Base-by-base conservation (phyloP, 2,888 invertebrate species). In the Drosophila merina region DNA sequence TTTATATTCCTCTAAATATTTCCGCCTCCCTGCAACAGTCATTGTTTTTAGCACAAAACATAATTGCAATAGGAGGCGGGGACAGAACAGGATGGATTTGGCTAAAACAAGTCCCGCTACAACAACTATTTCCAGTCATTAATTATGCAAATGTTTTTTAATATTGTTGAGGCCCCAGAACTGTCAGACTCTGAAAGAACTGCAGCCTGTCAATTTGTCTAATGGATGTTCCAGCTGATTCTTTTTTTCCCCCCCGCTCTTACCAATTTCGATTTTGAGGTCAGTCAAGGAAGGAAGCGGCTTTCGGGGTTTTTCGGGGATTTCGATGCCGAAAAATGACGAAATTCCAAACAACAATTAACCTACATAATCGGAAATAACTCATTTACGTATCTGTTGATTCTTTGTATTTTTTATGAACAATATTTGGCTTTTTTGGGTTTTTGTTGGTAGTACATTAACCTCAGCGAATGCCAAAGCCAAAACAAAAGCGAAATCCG, bases 101-200 rank as follows among this genome's bases (percentile, higher is more conserved):
- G 10, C 44, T 25, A 63, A 64, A 57, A 55, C 48, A 48, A 47
- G 59, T 58, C 55, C 14, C 45, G 30, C 26, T 36, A 42, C 52
- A 63, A 66, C 57, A 69, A 75, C 75, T 83, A 83, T 86, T 80
- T 77, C 60, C 68, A 64, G 72, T 52, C 81, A 86, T 82, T 86
- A 84, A 82, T 82, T 80, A 82, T 72, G 82, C 55, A 76, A 76
- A 84, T 76, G 74, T 67, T 84, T 81, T 64, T 82, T 72, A 81
- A 73, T 78, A 77, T 78, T 58, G 63, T 75, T 59, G 50, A 62
- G 60, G 69, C 52, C 49, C 40, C 51, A 9, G 62, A 48, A 66
- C 49, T 52, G 48, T 38, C 44, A 28, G 59, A 12, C 14, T 9
- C 9, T n/a, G 4, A 8, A 8, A 38, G 56, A 14, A 50, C 52